A percentile compares a stretch with the other conserved stretches of the same genome.
phyloP scores from a whole-genome alignment of 2,888 invertebrate species.

The Baronia brevicornis region DNA sequence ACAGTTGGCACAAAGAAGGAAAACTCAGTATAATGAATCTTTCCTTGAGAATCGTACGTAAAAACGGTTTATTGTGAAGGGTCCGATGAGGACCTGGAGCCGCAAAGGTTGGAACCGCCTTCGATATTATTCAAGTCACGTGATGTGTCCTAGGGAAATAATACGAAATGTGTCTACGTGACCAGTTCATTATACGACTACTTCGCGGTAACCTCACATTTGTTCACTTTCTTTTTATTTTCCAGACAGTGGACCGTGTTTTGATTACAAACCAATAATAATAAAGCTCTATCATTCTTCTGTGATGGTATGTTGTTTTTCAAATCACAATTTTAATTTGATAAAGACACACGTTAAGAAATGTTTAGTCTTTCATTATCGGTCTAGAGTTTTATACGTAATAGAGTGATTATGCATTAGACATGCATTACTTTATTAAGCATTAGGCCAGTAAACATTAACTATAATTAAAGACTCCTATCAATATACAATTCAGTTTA shows the following conservation, averaged over 20 bases:
- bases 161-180: conserved; percentile 76
- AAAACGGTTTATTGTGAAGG: conserved; percentile 74
- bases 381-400: no score
- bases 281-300: no score
- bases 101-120: conserved; percentile 37
- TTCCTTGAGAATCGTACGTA: conserved; percentile 69
- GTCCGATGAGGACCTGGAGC: conserved; percentile 53
- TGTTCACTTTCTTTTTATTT: conserved; percentile 24
- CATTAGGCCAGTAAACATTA: conserved; percentile 12
- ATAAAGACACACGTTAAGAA: no score
- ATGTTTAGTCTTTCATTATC: no score
- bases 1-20: no score
- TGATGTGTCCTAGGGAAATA: conserved; percentile 73
- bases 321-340: no score
- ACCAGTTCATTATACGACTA: conserved; percentile 72
- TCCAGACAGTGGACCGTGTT: not conserved
- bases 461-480: not conserved
- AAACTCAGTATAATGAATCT: conserved; percentile 73
- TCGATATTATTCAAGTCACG: conserved; percentile 69
- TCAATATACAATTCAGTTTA: conserved; percentile 2
- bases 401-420: no score
- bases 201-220: conserved; percentile 45
- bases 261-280: no score
- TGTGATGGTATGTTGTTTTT: no score
- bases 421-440: no score